Evolutionary conservation across 2,797 vertebrate genomes (phyloP).

Genomic region (Argentina silus): DNA sequence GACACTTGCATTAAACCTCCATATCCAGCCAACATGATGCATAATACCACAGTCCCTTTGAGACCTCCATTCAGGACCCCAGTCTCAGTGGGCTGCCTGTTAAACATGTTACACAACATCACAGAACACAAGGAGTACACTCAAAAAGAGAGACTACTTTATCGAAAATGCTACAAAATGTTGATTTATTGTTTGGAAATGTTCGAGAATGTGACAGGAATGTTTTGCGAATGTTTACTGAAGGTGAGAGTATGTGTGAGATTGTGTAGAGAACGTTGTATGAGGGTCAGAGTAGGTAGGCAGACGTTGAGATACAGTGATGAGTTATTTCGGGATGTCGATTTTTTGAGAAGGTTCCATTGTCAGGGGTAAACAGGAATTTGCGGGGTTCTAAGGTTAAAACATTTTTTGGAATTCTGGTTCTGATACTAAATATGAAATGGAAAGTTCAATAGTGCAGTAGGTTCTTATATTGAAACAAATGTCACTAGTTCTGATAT

Average conservation of each 20-base stretch:
- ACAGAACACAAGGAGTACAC: slow-evolving; percentile 10
- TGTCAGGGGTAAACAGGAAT: slow-evolving; percentile 44
- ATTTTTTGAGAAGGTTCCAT: slow-evolving; percentile 57
- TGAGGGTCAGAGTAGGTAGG: slow-evolving; percentile 46
- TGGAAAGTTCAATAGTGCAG: not conserved
- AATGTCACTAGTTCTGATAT: not conserved
- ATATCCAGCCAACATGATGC: slow-evolving; percentile 18
- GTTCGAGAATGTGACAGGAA: slow-evolving; percentile 48
- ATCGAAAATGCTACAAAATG: slow-evolving; percentile 11
- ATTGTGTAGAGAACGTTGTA: slow-evolving; percentile 51
- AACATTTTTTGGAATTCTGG: too few relatives aligned
- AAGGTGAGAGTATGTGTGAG: slow-evolving; percentile 59
- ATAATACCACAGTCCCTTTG: not conserved
- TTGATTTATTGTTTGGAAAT: slow-evolving; percentile 32
- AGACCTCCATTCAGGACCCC: not conserved
- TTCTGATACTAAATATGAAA: not conserved
- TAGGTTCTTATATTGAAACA: not conserved
- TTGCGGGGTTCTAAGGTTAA: slow-evolving; percentile 27
- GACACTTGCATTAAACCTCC: slow-evolving; percentile 6
- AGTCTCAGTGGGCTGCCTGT: slow-evolving; percentile 17
- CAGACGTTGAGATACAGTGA: slow-evolving; percentile 49
- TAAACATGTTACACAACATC: slow-evolving; percentile 21
- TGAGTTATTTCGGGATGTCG: slow-evolving; percentile 62
- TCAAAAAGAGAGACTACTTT: not conserved
- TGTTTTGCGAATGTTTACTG: slow-evolving; percentile 48